Percentiles rank a stretch among this genome's conserved stretches.
These are phyloP conservation scores for Drosophila bocqueti DNA, from an alignment of 1,140 invertebrate species.

Conservation along the genomic window DNA sequence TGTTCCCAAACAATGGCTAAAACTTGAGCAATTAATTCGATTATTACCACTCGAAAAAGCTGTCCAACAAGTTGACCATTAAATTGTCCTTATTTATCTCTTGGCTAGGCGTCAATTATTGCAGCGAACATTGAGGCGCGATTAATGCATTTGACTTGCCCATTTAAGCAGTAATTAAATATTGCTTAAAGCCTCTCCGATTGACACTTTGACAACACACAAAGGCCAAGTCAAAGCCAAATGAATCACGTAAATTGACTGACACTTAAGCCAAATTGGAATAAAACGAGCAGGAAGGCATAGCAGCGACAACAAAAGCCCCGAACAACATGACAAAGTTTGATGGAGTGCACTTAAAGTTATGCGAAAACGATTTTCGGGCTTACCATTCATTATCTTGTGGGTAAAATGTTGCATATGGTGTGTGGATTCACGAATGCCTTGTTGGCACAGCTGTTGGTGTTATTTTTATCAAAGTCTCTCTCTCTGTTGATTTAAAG, in stretches of 20 bases:
- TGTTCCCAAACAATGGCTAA: slow-evolving; percentile 3
- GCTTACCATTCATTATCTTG: slow-evolving; percentile 39
- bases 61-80: neutral
- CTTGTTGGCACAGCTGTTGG: slow-evolving; percentile 62
- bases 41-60: slow-evolving; percentile 1
- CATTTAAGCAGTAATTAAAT: slow-evolving; percentile 57
- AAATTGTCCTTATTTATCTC: slow-evolving; percentile 5
- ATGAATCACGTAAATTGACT: slow-evolving; percentile 57
- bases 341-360: slow-evolving; percentile 61
- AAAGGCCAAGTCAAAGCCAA: slow-evolving; percentile 27
- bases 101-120: slow-evolving; percentile 38
- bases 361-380: slow-evolving; percentile 56
- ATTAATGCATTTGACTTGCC: slow-evolving; percentile 20
- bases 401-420: slow-evolving; percentile 33
- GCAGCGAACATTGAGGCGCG: slow-evolving; percentile 17
- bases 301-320: slow-evolving; percentile 27
- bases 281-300: slow-evolving; percentile 41
- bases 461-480: slow-evolving; percentile 62
- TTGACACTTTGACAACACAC: slow-evolving; percentile 43
- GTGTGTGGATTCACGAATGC: slow-evolving; percentile 14
- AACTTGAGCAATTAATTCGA: slow-evolving; percentile 30
- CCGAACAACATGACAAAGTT: slow-evolving; percentile 41
- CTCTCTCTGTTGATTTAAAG: slow-evolving; percentile 68
- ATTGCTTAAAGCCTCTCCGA: slow-evolving; percentile 43
- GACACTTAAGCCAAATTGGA: slow-evolving; percentile 59